Percentiles rank a stretch among this genome's conserved stretches.
Conservation (phyloP, 2,797 vertebrate genomes). For the Muscicapa striata region DNA sequence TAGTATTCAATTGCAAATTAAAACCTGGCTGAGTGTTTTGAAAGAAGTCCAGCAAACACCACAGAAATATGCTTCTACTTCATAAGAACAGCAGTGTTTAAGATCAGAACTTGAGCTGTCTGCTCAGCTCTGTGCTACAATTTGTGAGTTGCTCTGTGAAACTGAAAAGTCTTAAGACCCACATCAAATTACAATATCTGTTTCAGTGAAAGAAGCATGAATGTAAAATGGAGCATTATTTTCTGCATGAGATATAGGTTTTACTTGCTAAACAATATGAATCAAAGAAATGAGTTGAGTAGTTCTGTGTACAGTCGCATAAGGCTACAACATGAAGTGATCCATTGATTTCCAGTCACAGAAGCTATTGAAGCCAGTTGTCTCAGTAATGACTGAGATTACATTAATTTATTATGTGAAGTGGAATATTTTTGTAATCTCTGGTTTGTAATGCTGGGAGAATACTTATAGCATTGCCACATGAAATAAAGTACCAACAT, state of each 20-base stretch:
- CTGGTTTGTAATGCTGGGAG: not conserved
- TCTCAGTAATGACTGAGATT: not conserved
- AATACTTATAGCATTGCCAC: not conserved
- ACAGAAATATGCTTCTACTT: not conserved
- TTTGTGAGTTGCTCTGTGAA: not conserved
- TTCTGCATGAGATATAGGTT: not conserved
- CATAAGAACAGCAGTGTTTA: not conserved
- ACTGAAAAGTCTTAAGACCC: not conserved
- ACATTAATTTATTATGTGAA: not conserved
- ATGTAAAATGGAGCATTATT: not conserved
- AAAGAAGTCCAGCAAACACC: not conserved
- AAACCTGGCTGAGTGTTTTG: not conserved
- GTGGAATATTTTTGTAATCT: not conserved
- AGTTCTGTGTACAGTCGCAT: not conserved
- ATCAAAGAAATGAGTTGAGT: not conserved
- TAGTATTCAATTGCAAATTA: not conserved
- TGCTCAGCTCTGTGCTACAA: not conserved
- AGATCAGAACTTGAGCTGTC: not conserved
- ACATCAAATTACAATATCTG: not conserved
- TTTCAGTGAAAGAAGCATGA: not conserved
- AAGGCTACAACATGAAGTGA: not conserved
- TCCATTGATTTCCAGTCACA: not conserved
- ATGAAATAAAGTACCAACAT: not conserved
- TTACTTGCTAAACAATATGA: not conserved
- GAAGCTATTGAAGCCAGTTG: not conserved